Evolutionary conservation across 2,888 invertebrate genomes (phyloP).

Genomic region (Drosophila bunnanda): DNA sequence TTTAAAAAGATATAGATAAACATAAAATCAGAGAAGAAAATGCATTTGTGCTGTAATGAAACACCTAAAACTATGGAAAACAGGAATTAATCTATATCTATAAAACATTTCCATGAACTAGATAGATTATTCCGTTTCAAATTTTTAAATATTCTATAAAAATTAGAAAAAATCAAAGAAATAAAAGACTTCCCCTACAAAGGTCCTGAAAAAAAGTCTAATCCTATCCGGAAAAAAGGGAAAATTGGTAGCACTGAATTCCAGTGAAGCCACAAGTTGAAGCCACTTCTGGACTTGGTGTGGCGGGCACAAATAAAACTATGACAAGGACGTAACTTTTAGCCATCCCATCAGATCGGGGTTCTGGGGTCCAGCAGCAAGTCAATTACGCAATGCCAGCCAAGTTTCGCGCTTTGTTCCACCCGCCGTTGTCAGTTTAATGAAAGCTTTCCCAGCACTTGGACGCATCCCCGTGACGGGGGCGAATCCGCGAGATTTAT

Average conservation of each 20-base stretch:
- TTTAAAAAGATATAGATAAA: not conserved
- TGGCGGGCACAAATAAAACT: constrained; percentile 53
- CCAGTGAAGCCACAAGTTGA: constrained; percentile 57
- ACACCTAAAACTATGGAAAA: too few species aligned
- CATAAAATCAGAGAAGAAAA: too few species aligned
- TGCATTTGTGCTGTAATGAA: too few species aligned
- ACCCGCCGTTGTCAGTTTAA: constrained; percentile 56
- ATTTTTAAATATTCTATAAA: too few species aligned
- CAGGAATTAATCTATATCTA: too few species aligned
- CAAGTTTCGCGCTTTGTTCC: constrained; percentile 56
- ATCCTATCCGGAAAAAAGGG: too few species aligned
- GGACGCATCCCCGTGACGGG: constrained; percentile 39
- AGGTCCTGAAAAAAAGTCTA: too few species aligned
- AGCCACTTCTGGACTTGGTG: constrained; percentile 46
- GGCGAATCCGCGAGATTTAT: constrained; percentile 36
- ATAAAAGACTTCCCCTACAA: too few species aligned
- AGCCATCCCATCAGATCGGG: constrained; percentile 24
- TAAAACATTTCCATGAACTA: too few species aligned
- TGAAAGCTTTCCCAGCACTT: constrained; percentile 57
- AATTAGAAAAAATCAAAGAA: too few species aligned
- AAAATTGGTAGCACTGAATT: constrained; percentile 2
- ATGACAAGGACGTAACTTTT: constrained; percentile 54
- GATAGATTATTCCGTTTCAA: not conserved
- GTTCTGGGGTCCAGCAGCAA: constrained; percentile 46
- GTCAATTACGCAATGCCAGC: constrained; percentile 70